Evolutionary conservation across 2,888 invertebrate genomes (phyloP), one percentile per base, ranked within the genome.

Genomic region (Dysmachus trigonus): DNA sequence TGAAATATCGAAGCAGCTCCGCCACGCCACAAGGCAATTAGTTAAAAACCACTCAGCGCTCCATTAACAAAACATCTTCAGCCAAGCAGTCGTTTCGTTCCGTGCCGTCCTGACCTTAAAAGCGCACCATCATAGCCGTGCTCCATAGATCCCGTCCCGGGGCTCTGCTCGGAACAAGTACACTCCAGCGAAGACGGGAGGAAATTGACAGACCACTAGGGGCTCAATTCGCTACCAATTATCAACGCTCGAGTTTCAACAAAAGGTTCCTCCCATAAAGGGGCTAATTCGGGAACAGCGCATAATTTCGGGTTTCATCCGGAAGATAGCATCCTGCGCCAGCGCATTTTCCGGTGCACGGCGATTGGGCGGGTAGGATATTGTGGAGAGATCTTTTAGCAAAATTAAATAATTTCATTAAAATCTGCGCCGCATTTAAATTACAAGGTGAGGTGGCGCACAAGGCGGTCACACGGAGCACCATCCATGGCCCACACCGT

Each of bases 21-120:
- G 41, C 76, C 73, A 85, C 47, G 85, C 85, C 85, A 85, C 76
- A 85, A 76, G 85, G 85, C 85, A 85, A 85, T 85, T 85, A 85
- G 76, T 85, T 85, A 85, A 85, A 85, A 85, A 85, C 85, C 85
- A 85, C 85, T 85, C 76, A 85, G 85, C 85, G 76, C 53, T 85
- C 85, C 85, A 85, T 85, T 85, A 76, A 76, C 85, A 85, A 85
- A 74, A 85, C 72, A 83, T 83, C 83, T 83, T 83, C 83, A 83
- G 72, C 83, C 83, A 83, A 83, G 62, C 62, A 62, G 18, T 62
- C 62, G 62, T 62, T 62, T 62, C 62, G 62, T 62, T 62, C 22
- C 62, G 62, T 62, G 62, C 62, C 62, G 22, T 35, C 62, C 81
- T 82, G 81, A 82, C 81, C 81, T 62, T 53, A 82, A 82, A 82